A percentile compares a stretch with the other conserved stretches of the same genome.
These are phyloP conservation scores for Andrena fulva DNA, from an alignment of 2,888 invertebrate species.

Conservation along the genomic window DNA sequence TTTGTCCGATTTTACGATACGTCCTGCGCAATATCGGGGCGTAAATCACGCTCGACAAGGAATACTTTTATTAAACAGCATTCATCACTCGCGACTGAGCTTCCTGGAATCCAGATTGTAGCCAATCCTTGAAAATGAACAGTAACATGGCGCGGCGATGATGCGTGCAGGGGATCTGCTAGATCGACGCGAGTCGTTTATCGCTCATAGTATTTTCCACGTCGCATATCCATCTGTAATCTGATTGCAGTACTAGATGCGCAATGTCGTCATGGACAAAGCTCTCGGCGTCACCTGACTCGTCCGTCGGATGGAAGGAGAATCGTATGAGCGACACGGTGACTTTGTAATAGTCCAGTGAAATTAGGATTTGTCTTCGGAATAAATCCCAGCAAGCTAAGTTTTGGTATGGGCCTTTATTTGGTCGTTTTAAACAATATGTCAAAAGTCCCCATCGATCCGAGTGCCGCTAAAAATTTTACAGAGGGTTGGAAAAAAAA, in stretches of 20 bases:
- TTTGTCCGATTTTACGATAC: conserved; percentile 12
- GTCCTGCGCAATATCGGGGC: conserved; percentile 22
- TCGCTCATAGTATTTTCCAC: conserved; percentile 33
- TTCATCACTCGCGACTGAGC: conserved; percentile 29
- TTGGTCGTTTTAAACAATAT: too few relatives aligned
- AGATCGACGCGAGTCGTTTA: conserved; percentile 36
- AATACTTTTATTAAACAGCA: conserved; percentile 46
- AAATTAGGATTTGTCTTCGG: too few relatives aligned
- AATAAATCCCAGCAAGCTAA: too few relatives aligned
- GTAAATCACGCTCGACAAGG: conserved; percentile 37
- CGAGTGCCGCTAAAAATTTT: too few relatives aligned
- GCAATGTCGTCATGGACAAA: not conserved
- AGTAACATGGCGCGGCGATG: not conserved
- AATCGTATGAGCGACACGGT: not conserved
- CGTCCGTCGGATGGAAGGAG: not conserved
- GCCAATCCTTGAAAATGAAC: not conserved
- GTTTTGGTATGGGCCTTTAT: too few relatives aligned
- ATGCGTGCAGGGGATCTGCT: not conserved
- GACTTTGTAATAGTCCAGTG: not conserved
- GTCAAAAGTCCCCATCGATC: too few relatives aligned
- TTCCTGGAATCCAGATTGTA: not conserved
- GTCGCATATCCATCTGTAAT: not conserved
- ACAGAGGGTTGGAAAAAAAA: too few relatives aligned
- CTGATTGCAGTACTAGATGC: not conserved
- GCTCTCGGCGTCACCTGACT: not conserved